Conservation (phyloP, 2,113 vertebrate genomes). For the Pterocles orientalis region DNA sequence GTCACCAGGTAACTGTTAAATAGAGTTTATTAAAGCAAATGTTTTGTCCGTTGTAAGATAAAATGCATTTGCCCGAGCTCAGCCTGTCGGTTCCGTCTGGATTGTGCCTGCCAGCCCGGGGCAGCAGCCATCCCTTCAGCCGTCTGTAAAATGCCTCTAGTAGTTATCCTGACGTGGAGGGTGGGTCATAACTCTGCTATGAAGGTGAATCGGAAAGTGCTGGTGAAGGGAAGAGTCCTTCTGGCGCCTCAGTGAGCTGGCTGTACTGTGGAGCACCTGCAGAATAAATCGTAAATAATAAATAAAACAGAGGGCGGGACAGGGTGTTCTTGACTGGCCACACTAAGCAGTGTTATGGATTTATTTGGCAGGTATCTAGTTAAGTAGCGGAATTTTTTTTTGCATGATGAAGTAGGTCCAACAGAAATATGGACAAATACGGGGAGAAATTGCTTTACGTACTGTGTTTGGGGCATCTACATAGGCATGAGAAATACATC, state of each 20-base stretch:
- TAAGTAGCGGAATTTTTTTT: background rate
- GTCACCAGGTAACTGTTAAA: constrained; percentile 87
- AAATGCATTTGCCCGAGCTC: background rate
- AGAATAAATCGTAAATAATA: no score
- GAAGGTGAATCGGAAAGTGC: background rate
- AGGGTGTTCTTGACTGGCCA: background rate
- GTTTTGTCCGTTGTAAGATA: background rate
- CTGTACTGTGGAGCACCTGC: background rate
- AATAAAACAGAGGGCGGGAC: background rate
- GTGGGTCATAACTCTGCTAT: background rate
- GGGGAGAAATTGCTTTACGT: background rate
- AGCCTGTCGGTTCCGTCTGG: accelerated
- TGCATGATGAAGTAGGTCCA: background rate
- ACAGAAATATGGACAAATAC: background rate
- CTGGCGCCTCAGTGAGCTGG: accelerated
- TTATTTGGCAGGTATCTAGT: background rate
- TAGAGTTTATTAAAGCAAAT: background rate
- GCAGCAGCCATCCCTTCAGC: background rate
- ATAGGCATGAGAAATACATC: background rate
- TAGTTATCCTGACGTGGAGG: accelerated
- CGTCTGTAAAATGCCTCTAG: accelerated
- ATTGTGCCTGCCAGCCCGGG: accelerated
- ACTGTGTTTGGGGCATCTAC: background rate
- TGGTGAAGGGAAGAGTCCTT: background rate
- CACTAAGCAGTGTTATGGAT: background rate